Percentiles rank a stretch among this genome's conserved stretches.
These are phyloP conservation scores for Epinephelus moara DNA, from an alignment of 2,113 vertebrate species.

Conservation along the genomic window DNA sequence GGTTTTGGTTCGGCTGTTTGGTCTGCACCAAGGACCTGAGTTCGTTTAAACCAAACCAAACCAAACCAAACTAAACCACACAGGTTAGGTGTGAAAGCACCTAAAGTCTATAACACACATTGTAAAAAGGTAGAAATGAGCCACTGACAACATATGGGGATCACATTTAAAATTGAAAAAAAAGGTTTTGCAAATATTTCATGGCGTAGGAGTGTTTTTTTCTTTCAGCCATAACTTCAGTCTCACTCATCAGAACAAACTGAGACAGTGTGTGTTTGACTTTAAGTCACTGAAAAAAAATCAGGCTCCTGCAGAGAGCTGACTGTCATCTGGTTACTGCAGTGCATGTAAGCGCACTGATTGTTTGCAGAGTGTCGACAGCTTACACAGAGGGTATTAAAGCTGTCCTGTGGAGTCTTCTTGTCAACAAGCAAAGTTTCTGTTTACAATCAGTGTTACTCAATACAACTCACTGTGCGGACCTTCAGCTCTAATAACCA, in stretches of 20 bases:
- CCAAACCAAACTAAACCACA: no score
- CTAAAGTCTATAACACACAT: background rate
- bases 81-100: no score
- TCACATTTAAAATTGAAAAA: background rate
- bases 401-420: background rate
- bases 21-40: no score
- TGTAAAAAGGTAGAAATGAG: background rate
- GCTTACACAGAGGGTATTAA: background rate
- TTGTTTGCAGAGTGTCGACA: constrained; percentile 6
- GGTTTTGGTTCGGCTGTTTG: no score
- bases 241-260: background rate
- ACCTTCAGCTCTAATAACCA: background rate
- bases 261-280: background rate
- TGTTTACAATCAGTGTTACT: constrained; percentile 5
- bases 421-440: background rate
- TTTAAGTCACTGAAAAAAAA: background rate
- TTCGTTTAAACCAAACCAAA: no score
- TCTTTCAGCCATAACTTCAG: background rate
- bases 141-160: background rate
- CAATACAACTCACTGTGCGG: background rate
- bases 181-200: background rate
- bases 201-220: background rate
- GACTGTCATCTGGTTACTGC: background rate
- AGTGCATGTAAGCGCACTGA: background rate
- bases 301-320: background rate